These are phyloP conservation scores for Nebria salina DNA, from an alignment of 2,888 invertebrate species.

Conservation along the genomic window DNA sequence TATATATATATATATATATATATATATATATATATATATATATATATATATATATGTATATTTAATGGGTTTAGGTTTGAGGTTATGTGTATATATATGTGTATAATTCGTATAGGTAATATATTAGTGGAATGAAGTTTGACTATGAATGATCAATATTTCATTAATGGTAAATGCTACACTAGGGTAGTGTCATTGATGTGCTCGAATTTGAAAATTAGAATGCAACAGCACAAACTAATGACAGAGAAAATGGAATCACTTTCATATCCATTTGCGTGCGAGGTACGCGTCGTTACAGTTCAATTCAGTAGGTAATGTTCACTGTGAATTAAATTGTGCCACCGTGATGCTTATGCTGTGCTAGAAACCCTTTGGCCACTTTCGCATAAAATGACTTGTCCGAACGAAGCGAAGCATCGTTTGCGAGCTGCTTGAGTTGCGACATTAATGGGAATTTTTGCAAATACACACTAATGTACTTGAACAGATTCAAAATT, in stretches of 20 bases:
- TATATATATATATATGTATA: no score
- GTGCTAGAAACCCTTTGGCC: neutral
- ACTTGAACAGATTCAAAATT: no score
- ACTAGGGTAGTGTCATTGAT: no score
- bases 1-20: no score
- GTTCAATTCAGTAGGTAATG: neutral
- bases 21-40: no score
- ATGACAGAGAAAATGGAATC: constrained; percentile 41
- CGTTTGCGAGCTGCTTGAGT: neutral
- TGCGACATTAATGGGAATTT: constrained; percentile 11
- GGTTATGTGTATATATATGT: no score
- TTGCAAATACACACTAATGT: neutral
- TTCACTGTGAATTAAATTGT: constrained; percentile 14
- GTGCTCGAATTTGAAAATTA: neutral
- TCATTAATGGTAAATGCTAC: neutral
- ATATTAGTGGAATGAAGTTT: no score
- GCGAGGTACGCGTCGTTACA: neutral
- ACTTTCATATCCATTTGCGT: constrained; percentile 40
- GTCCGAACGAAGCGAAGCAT: neutral
- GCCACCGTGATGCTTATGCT: neutral
- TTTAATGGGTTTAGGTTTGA: no score
- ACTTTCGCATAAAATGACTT: neutral
- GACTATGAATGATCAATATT: neutral
- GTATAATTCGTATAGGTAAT: no score
- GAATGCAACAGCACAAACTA: constrained; percentile 24